Percentiles rank a stretch among this genome's conserved stretches.
Conservation (phyloP, 2,113 vertebrate genomes). For the Melanerpes formicivorus region DNA sequence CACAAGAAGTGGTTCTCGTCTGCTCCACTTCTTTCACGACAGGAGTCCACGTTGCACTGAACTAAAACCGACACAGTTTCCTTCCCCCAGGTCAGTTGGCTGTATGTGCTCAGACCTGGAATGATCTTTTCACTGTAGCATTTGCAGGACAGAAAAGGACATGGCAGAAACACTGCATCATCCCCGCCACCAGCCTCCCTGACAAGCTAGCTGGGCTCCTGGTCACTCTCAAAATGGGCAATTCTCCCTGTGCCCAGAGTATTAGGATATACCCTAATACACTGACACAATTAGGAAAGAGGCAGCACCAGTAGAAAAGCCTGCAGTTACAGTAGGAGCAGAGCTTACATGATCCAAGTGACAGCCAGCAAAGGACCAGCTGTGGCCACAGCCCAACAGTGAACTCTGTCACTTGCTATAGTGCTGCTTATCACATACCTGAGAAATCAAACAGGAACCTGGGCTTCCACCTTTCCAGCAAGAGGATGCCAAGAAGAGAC, state of each 20-base stretch:
- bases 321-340: neutral
- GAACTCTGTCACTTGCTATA: neutral
- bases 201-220: neutral
- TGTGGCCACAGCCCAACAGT: neutral
- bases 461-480: slow-evolving; percentile 93
- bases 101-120: neutral
- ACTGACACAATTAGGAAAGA: neutral
- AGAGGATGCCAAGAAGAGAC: slow-evolving; percentile 86
- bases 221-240: neutral
- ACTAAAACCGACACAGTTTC: neutral
- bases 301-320: neutral
- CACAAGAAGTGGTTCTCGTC: neutral
- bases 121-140: neutral
- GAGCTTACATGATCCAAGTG: neutral
- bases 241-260: neutral
- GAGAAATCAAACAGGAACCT: slow-evolving; percentile 80
- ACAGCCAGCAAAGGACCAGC: neutral
- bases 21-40: neutral
- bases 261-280: neutral
- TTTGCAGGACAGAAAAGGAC: neutral
- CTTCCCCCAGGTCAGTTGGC: neutral
- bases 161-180: neutral
- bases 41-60: neutral
- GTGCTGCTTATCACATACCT: slow-evolving; percentile 72
- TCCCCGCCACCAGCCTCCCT: neutral